Evolutionary conservation across 64 coral and sea anemone species (phyloP), one percentile per base, ranked within the genome.

Genomic region (Acropora tenuis): DNA sequence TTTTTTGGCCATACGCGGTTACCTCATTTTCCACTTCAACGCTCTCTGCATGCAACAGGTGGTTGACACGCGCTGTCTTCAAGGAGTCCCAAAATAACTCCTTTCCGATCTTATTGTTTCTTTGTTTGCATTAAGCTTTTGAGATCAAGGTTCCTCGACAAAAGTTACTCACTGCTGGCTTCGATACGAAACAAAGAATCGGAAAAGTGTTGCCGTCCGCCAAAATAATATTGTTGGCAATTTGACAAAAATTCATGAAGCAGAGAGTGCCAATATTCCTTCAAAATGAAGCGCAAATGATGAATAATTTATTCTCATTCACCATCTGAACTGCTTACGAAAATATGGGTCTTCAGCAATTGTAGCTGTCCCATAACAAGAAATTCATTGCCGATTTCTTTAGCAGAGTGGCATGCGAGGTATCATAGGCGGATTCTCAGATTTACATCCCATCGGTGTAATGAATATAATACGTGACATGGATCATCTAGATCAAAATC

Each of bases 41-140:
- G 13, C 47, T 72, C 82, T 69, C 63, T 71, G 65, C 61, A 85
- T 85, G 82, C 82, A 85, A 85, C 82, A 85, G 82, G 82, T 85
- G 82, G 82, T 50, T 72, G 82, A 65, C 82, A 85, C 82, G 82
- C 82, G 82, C 82, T 65, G 66, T 45, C 41, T 43, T 71, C 46
- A 20, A 44, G 48, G 15, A 17, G n/a, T 10, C 60, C 41, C 80
- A 43, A 84, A 67, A 84, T 84, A 84, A 30, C 82, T 69, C 16
- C 46, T 40, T 71, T 85, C 17, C 72, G 82, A 85, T 69, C 59
- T 84, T 44, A 85, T 72, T 85, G 82, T 85, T 41, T 49, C 82
- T 72, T 85, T 85, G 82, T 85, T 85, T 85, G 63, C 82, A 85
- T 46, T 68, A 42, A 85, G 82, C 82, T 85, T 85, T 85, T 20